These are phyloP conservation scores for Amphimedon queenslandica DNA, from an alignment of 37 sponge, comb jelly and placozoan genomes.

Conservation along the genomic window DNA sequence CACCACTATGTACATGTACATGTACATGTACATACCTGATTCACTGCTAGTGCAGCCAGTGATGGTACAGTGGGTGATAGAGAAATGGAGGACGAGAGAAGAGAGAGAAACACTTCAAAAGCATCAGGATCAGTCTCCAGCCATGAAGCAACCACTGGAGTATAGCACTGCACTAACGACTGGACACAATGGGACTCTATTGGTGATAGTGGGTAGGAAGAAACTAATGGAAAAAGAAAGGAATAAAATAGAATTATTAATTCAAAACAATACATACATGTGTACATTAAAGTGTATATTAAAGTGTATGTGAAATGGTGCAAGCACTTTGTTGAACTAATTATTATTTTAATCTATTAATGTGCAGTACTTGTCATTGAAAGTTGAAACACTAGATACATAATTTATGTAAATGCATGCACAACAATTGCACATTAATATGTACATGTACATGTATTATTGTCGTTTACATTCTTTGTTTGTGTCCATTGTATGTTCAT, in stretches of 20 bases:
- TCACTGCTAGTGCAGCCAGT: slow-evolving; percentile 35
- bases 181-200: slow-evolving; percentile 6
- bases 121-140: slow-evolving; percentile 13
- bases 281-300: too few species aligned
- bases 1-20: not conserved
- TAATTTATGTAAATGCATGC: too few species aligned
- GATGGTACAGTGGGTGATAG: slow-evolving; percentile 5
- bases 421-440: too few species aligned
- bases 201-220: not conserved
- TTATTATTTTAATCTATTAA: too few species aligned
- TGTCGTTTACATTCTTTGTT: not conserved
- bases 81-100: not conserved
- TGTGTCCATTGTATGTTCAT: not conserved
- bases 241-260: not conserved
- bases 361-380: too few species aligned
- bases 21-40: slow-evolving; percentile 30
- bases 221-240: not conserved
- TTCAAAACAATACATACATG: too few species aligned
- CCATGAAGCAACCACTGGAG: slow-evolving; percentile 26
- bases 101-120: slow-evolving; percentile 15
- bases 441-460: too few species aligned
- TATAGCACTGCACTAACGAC: slow-evolving; percentile 17
- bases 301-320: too few species aligned
- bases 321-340: too few species aligned
- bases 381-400: too few species aligned